These are phyloP conservation scores for Galeopterus variegatus DNA, from an alignment of 2,113 vertebrate genomes.

Conservation along the genomic window DNA sequence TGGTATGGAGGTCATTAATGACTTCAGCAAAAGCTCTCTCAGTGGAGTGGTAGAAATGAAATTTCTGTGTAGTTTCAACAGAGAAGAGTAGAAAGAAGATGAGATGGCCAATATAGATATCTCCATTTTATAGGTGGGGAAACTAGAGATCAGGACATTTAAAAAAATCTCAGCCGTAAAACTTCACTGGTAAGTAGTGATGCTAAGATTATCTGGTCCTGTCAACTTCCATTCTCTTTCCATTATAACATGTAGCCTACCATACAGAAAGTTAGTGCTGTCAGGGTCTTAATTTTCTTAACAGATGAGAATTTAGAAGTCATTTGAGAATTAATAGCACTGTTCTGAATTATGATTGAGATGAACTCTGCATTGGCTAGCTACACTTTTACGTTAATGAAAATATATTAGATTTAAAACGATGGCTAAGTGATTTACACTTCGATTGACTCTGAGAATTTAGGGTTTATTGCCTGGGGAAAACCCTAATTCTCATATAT, in stretches of 20 bases:
- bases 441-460: slow-evolving; percentile 72
- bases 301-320: slow-evolving; percentile 66
- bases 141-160: background rate
- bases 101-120: background rate
- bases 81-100: background rate
- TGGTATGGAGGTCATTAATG: background rate
- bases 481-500: slow-evolving; percentile 71
- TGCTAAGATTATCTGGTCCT: background rate
- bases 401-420: slow-evolving; percentile 76
- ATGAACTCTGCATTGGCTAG: slow-evolving; percentile 56
- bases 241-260: background rate
- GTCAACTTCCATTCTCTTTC: background rate
- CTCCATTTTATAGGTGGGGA: background rate
- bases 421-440: slow-evolving; percentile 76
- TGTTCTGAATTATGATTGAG: slow-evolving; percentile 65
- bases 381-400: slow-evolving; percentile 73
- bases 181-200: background rate
- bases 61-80: background rate
- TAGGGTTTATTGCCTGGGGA: slow-evolving; percentile 68
- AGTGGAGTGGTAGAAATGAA: background rate
- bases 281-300: slow-evolving; percentile 41
- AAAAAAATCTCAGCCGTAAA: background rate
- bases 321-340: slow-evolving; percentile 74
- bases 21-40: background rate
- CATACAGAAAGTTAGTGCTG: background rate